phyloP scores from a whole-genome alignment of 2,888 invertebrate genomes.

The Leptopilina myrica region DNA sequence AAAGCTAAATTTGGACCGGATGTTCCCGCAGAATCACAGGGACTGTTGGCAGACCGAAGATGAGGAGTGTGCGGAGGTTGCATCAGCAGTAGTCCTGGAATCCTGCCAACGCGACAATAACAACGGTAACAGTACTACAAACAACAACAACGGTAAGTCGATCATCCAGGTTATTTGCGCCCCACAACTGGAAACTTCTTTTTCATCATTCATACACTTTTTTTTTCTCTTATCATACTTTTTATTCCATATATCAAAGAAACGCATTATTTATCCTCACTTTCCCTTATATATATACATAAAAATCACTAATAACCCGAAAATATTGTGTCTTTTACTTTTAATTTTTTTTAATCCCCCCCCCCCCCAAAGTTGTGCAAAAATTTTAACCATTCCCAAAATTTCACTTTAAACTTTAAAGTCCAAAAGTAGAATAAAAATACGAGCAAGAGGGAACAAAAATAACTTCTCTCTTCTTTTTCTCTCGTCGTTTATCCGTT shows the following conservation, averaged over 20 bases:
- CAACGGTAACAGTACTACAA: conserved; percentile 68
- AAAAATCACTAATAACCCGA: too few relatives aligned
- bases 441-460: too few relatives aligned
- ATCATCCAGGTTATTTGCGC: conserved; percentile 53
- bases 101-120: conserved; percentile 74
- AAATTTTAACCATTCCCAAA: too few relatives aligned
- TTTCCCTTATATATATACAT: too few relatives aligned
- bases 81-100: conserved; percentile 74
- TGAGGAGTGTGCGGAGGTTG: conserved; percentile 74
- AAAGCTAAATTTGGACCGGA: conserved; percentile 65
- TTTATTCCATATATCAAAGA: background rate
- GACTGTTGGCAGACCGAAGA: conserved; percentile 75
- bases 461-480: too few relatives aligned
- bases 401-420: too few relatives aligned
- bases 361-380: too few relatives aligned
- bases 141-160: conserved; percentile 72
- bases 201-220: background rate
- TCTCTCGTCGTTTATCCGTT: too few relatives aligned
- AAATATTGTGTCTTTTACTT: too few relatives aligned
- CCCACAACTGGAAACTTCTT: conserved; percentile 54
- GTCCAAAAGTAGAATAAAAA: too few relatives aligned
- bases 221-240: background rate
- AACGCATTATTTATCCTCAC: too few relatives aligned
- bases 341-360: too few relatives aligned
- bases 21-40: conserved; percentile 70